Evolutionary conservation across 2,888 invertebrate genomes (phyloP).

Genomic region (Mallateleia sp.): DNA sequence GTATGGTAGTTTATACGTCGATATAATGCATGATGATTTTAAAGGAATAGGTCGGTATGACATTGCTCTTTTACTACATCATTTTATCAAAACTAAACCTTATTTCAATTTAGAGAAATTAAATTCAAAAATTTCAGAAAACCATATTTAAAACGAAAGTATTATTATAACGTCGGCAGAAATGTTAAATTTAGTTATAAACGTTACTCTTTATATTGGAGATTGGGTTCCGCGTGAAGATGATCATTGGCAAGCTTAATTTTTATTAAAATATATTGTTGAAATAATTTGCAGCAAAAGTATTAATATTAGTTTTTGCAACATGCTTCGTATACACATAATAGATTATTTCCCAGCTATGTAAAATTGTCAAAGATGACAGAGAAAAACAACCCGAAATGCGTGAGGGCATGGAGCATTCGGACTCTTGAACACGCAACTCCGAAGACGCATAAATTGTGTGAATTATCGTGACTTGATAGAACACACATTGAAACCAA

Average conservation of each 20-base stretch:
- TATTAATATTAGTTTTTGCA: conserved; percentile 13
- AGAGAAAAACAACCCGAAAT: no score
- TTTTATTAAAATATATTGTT: conserved; percentile 41
- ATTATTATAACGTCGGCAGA: conserved; percentile 51
- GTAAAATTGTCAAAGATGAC: no score
- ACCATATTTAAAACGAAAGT: conserved; percentile 33
- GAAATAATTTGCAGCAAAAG: conserved; percentile 29
- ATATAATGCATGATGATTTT: conserved; percentile 73
- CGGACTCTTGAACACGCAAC: no score
- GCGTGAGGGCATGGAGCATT: no score
- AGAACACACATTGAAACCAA: no score
- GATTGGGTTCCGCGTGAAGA: conserved; percentile 8
- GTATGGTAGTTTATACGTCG: conserved; percentile 76
- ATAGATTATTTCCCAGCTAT: conserved; percentile 23
- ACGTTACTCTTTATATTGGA: conserved; percentile 46
- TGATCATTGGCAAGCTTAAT: conserved; percentile 40
- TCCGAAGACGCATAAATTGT: no score
- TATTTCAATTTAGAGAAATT: conserved; percentile 34
- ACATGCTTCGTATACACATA: conserved; percentile 27
- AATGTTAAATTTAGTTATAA: conserved; percentile 31
- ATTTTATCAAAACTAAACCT: conserved; percentile 36
- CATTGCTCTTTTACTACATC: conserved; percentile 42
- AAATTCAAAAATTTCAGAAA: conserved; percentile 36
- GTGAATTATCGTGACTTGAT: no score
- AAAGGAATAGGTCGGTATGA: conserved; percentile 73